These are phyloP conservation scores for Pemphredon lugubris DNA, from an alignment of 2,888 invertebrate species.

Conservation along the genomic window DNA sequence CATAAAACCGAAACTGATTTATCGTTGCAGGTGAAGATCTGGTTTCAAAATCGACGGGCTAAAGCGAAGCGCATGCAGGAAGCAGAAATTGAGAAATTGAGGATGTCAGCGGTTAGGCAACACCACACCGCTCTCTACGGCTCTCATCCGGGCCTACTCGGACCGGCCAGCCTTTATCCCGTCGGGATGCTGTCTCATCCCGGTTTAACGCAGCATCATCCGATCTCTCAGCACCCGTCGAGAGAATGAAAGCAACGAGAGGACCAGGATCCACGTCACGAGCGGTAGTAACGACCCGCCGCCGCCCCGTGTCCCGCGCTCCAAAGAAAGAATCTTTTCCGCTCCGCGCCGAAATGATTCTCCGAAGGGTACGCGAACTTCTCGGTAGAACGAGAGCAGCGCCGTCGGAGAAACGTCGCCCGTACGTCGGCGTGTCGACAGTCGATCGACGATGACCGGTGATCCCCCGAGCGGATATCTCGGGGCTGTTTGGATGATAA, in stretches of 20 bases:
- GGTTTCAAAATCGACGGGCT: constrained; percentile 97
- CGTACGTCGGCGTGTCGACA: no score
- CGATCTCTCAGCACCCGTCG: constrained; percentile 72
- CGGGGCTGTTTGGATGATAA: no score
- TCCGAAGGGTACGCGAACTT: no score
- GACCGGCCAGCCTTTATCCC: constrained; percentile 74
- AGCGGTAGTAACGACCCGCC: constrained; percentile 16
- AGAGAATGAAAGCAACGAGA: constrained; percentile 68
- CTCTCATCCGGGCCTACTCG: constrained; percentile 74
- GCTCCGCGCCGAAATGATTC: no score
- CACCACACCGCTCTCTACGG: constrained; percentile 77
- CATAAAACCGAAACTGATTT: no score
- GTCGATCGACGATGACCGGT: no score
- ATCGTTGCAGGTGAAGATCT: constrained; percentile 90
- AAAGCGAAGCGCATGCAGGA: constrained; percentile 98
- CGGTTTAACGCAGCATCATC: constrained; percentile 71
- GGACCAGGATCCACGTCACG: constrained; percentile 6
- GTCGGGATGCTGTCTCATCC: constrained; percentile 77
- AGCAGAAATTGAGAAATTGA: constrained; percentile 97
- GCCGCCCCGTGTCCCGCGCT: neutral
- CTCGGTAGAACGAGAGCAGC: no score
- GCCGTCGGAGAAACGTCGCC: no score
- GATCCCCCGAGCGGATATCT: no score
- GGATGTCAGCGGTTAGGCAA: constrained; percentile 86
- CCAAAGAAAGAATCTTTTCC: no score